A percentile compares a stretch with the other conserved stretches of the same genome.
These are phyloP conservation scores for Teleogryllus oceanicus DNA, from an alignment of 2,888 invertebrate genomes.

Conservation along the genomic window DNA sequence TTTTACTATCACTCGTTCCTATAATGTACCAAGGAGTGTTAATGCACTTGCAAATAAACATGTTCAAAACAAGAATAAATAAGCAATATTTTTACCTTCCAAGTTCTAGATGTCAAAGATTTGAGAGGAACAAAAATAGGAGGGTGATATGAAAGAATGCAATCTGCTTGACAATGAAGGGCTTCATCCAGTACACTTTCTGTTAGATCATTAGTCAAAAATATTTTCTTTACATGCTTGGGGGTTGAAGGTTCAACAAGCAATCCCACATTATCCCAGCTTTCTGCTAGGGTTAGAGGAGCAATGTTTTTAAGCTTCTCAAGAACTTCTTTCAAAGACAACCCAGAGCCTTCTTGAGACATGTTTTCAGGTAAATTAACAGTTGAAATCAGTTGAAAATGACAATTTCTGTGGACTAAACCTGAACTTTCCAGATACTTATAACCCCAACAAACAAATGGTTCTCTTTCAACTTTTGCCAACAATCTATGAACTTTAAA, in stretches of 20 bases:
- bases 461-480: too few species aligned
- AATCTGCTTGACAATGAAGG: conserved; percentile 59
- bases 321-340: conserved; percentile 52
- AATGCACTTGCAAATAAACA: neutral
- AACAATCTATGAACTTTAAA: too few species aligned
- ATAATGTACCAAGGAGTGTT: conserved; percentile 41
- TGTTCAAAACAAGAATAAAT: conserved; percentile 12
- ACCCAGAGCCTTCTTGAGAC: conserved; percentile 28
- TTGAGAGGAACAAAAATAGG: conserved; percentile 86
- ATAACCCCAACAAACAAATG: too few species aligned
- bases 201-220: conserved; percentile 91
- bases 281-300: conserved; percentile 67
- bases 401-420: too few species aligned
- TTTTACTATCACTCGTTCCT: conserved; percentile 74
- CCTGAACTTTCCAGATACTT: too few species aligned
- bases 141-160: conserved; percentile 95
- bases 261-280: conserved; percentile 94
- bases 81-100: conserved; percentile 59
- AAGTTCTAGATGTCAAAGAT: conserved; percentile 59
- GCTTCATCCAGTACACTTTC: conserved; percentile 84
- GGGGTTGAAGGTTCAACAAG: conserved; percentile 73
- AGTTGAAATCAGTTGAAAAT: too few species aligned
- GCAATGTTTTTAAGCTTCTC: conserved; percentile 65
- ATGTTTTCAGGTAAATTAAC: neutral
- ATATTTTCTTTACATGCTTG: conserved; percentile 58